These are phyloP conservation scores for Hippocampus zosterae DNA, from an alignment of 2,113 vertebrate species.

Conservation along the genomic window DNA sequence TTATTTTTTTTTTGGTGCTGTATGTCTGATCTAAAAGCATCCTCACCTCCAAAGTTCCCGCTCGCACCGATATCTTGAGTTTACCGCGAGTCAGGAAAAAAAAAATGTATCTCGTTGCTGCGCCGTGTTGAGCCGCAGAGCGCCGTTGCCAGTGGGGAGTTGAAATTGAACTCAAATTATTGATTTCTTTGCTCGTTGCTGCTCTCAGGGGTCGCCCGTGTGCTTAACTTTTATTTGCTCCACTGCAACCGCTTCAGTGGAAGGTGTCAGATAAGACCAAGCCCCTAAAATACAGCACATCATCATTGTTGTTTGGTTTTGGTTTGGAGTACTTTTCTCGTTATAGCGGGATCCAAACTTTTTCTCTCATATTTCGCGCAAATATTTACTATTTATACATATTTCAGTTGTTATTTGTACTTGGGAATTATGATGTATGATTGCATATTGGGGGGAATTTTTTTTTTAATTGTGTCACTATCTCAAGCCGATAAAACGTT, in stretches of 20 bases:
- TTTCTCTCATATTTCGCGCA: neutral
- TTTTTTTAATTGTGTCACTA: no score
- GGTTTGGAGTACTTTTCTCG: neutral
- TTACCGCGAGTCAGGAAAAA: no score
- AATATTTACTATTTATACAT: neutral
- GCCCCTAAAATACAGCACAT: neutral
- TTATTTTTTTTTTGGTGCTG: neutral
- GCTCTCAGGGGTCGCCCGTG: constrained; percentile 42
- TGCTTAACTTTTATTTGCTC: constrained; percentile 31
- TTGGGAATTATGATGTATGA: neutral
- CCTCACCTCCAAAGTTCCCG: constrained; percentile 37
- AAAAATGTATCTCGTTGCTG: constrained; percentile 43
- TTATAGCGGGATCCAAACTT: neutral
- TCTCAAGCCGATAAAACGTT: no score
- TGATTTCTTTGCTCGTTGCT: constrained; percentile 53
- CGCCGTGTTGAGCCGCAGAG: constrained; percentile 29
- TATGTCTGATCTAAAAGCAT: constrained; percentile 15
- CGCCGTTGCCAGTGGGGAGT: neutral
- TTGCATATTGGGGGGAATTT: no score
- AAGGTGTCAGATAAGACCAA: neutral
- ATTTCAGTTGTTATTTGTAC: neutral
- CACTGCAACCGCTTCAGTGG: neutral
- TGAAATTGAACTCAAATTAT: constrained; percentile 23
- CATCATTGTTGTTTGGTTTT: neutral
- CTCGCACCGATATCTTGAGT: neutral